Conservation (phyloP, 2,797 vertebrate species). For the Delichon dasypus region DNA sequence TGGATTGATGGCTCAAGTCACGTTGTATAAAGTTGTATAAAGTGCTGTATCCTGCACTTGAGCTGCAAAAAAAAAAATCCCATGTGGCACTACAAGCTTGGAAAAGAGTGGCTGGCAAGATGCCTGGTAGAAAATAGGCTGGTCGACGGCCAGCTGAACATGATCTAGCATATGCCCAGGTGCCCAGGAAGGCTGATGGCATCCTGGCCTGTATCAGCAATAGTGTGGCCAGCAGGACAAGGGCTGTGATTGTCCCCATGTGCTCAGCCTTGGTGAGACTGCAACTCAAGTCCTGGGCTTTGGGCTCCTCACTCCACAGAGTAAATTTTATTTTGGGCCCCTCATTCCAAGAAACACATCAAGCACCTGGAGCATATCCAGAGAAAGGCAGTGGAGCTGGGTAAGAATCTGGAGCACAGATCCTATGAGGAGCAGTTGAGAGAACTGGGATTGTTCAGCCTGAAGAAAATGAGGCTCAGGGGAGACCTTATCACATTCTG, state of each 20-base stretch:
- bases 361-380: background rate
- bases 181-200: background rate
- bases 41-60: background rate
- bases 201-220: background rate
- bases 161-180: background rate
- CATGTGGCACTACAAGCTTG: too few species aligned
- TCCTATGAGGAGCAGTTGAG: background rate
- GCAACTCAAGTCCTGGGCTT: background rate
- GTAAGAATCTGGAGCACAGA: background rate
- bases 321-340: background rate
- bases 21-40: background rate
- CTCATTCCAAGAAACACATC: background rate
- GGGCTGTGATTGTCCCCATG: background rate
- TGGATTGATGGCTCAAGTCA: background rate
- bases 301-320: background rate
- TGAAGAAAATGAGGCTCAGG: background rate
- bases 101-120: background rate
- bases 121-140: background rate
- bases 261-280: background rate
- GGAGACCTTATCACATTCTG: background rate
- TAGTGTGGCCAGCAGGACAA: background rate
- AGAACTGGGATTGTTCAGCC: background rate
- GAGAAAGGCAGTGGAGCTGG: background rate
- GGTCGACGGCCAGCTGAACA: background rate
- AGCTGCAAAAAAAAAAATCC: background rate